Evolutionary conservation across 2,113 vertebrate species (phyloP), one percentile per base, ranked within the genome.

Genomic region (Emydocephalus ijimae): DNA sequence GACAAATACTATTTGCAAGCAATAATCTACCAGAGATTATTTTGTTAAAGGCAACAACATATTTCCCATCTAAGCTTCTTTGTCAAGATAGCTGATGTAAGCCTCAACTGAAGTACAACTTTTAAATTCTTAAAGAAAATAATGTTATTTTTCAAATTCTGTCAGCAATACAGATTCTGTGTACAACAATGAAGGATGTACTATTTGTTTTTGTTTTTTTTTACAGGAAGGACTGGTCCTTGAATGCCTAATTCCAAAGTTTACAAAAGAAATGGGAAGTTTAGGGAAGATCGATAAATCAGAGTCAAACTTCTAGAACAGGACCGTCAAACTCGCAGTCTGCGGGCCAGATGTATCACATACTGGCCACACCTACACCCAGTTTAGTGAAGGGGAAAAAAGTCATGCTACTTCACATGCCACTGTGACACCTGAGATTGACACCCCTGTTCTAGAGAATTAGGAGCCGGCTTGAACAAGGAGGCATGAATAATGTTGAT

Each of bases 1-100:
- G 94, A 50, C 96, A 94, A 92, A 96, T 85, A 92, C 85, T 61
- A 1, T 59, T 93, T 74, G 0, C 5, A 94, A 91, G 95, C 89
- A 93, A 96, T 64, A 96, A 95, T 91, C 91, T 45, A n/a, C 93
- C 91, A 92, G 56, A 92, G 88, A 92, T 89, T 0, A 43, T n/a
- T 90, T 45, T 92, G 39, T 89, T 26, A 52, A 89, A 92, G 45
- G 88, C 9, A 43, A 3, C 15, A 26, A 5, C 29, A 61, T 61
- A 14, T 18, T 85, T 52, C 20, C 21, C 4, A 24, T 86, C 74
- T 57, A 4, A 23, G 87, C 54, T 89, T 89, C 54, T 39, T 21
- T 89, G 87, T 34, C 54, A 89, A 56, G n/a, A 21, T 55, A 89
- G 55, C n/a, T 50, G 85, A 50, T 87, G 5, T 48, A 11, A 87